Conservation (phyloP, 2,797 vertebrate species). For the Pseudopleuronectes americanus region DNA sequence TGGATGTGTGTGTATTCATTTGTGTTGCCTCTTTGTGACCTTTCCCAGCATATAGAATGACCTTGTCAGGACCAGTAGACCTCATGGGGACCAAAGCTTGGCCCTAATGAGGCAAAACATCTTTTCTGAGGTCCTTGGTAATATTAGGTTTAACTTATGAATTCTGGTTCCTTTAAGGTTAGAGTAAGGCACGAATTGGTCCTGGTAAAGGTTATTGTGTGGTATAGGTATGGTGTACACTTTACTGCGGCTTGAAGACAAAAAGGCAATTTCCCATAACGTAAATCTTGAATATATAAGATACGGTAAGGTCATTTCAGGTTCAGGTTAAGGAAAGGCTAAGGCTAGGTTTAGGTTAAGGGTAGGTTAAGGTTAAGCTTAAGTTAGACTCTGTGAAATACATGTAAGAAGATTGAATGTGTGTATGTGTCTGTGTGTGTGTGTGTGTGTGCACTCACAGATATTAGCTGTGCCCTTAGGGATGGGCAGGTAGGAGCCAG, state of each 20-base stretch:
- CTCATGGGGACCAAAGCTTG: no score
- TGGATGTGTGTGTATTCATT: neutral
- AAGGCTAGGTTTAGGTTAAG: neutral
- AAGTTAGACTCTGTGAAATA: no score
- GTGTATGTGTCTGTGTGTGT: slow-evolving; percentile 10
- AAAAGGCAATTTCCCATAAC: neutral
- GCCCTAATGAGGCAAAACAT: no score
- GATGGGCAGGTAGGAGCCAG: slow-evolving; percentile 97
- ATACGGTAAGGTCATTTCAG: no score
- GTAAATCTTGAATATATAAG: no score
- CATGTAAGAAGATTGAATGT: neutral
- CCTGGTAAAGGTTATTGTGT: no score
- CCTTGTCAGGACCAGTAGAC: no score
- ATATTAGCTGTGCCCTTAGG: slow-evolving; percentile 99
- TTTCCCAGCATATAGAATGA: neutral
- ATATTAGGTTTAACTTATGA: no score
- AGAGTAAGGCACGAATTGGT: no score
- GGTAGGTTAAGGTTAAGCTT: no score
- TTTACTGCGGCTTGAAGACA: neutral
- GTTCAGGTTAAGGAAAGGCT: neutral
- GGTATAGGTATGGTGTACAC: no score
- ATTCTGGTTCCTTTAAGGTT: no score
- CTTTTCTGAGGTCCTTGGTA: neutral
- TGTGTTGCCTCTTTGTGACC: neutral
- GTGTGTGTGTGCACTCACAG: slow-evolving; percentile 88